Base-by-base conservation (phyloP, 2,888 invertebrate genomes). In the Coelinius sp. region DNA sequence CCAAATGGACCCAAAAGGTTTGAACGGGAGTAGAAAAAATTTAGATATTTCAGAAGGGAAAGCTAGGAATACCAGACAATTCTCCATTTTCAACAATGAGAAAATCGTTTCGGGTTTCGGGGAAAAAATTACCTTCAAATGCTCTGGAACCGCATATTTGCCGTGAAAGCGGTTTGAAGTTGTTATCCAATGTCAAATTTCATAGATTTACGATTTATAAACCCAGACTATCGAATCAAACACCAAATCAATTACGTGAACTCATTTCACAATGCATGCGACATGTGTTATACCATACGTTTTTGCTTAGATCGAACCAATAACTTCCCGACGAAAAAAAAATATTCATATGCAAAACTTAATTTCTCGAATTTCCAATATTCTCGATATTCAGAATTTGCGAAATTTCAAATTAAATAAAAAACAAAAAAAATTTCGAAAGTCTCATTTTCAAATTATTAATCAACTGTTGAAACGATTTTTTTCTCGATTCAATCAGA, bases 1-100 rank as follows among this genome's bases (percentile, higher is more conserved):
- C 35, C 59, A 59, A 31, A 59, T 59, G 35, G 25, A 35, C 31
- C 59, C 17, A 31, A 59, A 59, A 14, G 31, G 31, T 35, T 59
- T 31, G 31, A 31, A 56, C n/a, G n/a, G 14, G 7, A 12, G 6
- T n/a, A 59, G 20, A 31, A 31, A 59, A 59, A 59, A 35, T 59
- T 27, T 2, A 7, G 31, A 31, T 25, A 14, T 7, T 22, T 25
- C 10, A 5, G 2, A 25, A 14, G 22, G 12, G 41, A 41, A 41
- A 41, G 8, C 46, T 49, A n/a, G 4, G 10, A 49, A 20, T 20
- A 8, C n/a, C n/a, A 14, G 17, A 49, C 20, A 17, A 2, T 17
- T 49, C 17, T 49, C 46, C 41, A 41, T n/a, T 41, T n/a, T 41
- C 14, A 1, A 27, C 52, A 52, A 52, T 52, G 52, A 8, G 8